Base-by-base conservation (phyloP, 2,888 invertebrate species). In the Cheilosia vulpina region DNA sequence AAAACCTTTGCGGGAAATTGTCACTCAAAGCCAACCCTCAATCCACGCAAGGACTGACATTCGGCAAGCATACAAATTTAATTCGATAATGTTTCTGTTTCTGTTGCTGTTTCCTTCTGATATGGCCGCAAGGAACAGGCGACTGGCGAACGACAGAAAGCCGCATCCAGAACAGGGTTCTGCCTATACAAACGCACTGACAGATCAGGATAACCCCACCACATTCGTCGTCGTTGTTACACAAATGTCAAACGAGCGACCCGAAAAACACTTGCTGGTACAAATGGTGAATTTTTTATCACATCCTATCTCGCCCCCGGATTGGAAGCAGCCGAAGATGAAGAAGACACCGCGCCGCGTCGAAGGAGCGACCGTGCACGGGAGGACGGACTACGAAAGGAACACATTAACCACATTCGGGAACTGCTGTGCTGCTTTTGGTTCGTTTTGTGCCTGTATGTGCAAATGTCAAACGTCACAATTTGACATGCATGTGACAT, bases 401-500 rank as follows among this genome's bases (percentile, higher is more conserved):
- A 75, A 60, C 69, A 76, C 76, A 85, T 85, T 76, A 72, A 80
- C 76, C 76, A 85, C 77, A 85, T 80, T 76, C 85, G 68, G 72
- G 66, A 85, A 80, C 62, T 81, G 57, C 71, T 66, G 31, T 55
- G 57, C 21, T 66, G 47, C 62, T 71, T 43, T 38, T 55, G 13
- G n/a, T 47, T 27, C 53, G 24, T 55, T 34, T 13, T 78, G 68
- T 83, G 75, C 65, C 79, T 84, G 84, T 79, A 79, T 81, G 85
- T 87, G 87, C 87, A 90, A 92, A 92, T 92, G 92, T 92, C 92
- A 92, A 92, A 92, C 91, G 92, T 92, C 92, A 92, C 89, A 90
- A 90, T 90, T 92, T 92, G 92, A 92, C 92, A 91, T 92, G 92
- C 92, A 90, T 92, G 92, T 92, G 92, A 92, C 92, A 92, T 92